Evolutionary conservation across 2,113 vertebrate genomes (phyloP).

Genomic region (Paraplagusia blochii): DNA sequence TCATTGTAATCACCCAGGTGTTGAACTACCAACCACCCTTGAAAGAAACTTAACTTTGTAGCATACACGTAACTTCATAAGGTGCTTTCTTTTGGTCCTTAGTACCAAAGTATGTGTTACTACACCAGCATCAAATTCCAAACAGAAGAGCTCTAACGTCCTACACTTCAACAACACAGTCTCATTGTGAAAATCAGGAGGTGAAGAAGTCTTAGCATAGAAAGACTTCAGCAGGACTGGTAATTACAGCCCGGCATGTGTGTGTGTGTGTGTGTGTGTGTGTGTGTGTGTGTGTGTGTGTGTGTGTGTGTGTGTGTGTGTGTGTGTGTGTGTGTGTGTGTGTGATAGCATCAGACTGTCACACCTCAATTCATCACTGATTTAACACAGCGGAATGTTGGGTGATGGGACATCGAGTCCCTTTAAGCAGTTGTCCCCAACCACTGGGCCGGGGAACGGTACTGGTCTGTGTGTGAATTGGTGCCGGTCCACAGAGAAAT

Average conservation of each 20-base stretch:
- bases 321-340: slow-evolving; percentile 11
- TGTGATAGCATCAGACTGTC: slow-evolving; percentile 16
- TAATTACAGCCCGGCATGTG: slow-evolving; percentile 20
- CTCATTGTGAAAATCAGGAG: slow-evolving; percentile 1
- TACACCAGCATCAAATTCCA: no score
- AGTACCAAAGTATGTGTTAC: no score
- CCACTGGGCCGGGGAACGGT: no score
- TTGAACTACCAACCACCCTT: not conserved
- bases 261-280: not conserved
- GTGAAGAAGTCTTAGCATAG: not conserved
- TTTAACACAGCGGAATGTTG: slow-evolving; percentile 45
- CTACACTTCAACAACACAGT: no score
- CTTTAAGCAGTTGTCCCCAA: not conserved
- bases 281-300: not conserved
- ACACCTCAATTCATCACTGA: slow-evolving; percentile 37
- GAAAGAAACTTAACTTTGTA: no score
- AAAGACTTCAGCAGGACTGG: slow-evolving; percentile 8
- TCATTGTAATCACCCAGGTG: not conserved
- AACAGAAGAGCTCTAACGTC: no score
- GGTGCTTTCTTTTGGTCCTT: no score
- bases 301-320: not conserved
- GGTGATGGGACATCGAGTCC: not conserved
- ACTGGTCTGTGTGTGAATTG: no score
- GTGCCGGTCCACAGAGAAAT: no score
- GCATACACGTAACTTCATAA: no score